Evolutionary conservation across 2,888 invertebrate species (phyloP).

Genomic region (Dilophus febrilis): DNA sequence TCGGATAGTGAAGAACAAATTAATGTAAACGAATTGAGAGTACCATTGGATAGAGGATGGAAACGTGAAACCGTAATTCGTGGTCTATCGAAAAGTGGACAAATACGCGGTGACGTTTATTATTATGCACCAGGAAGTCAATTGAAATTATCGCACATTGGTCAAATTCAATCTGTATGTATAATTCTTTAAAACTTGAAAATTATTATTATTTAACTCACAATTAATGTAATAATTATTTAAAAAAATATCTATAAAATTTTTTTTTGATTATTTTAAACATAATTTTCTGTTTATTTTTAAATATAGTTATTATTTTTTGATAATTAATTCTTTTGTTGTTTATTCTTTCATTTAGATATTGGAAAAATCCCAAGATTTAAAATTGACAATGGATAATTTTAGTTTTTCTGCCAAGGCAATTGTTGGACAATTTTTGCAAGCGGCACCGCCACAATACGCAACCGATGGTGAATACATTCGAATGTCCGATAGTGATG

Average conservation of each 20-base stretch:
- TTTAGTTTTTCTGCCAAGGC: constrained; percentile 84
- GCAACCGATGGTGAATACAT: constrained; percentile 52
- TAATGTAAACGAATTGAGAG: constrained; percentile 36
- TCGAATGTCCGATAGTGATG: constrained; percentile 64
- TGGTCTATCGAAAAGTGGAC: constrained; percentile 70
- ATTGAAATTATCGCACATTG: constrained; percentile 42
- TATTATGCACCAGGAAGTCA: constrained; percentile 58
- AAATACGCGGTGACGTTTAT: constrained; percentile 82
- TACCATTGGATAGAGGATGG: constrained; percentile 67
- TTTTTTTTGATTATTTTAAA: too few relatives aligned
- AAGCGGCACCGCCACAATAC: constrained; percentile 47
- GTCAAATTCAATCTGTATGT: constrained; percentile 45
- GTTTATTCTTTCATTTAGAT: constrained; percentile 41
- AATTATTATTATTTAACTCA: too few relatives aligned
- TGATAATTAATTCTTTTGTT: constrained; percentile 5
- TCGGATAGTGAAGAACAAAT: constrained; percentile 34
- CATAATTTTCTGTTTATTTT: too few relatives aligned
- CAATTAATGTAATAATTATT: too few relatives aligned
- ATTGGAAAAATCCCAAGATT: constrained; percentile 38
- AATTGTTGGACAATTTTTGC: constrained; percentile 80
- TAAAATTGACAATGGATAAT: constrained; percentile 54
- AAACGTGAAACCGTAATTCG: constrained; percentile 81
- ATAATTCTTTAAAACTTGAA: constrained; percentile 5
- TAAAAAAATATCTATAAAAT: too few relatives aligned
- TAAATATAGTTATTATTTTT: too few relatives aligned